Percentiles rank a stretch among this genome's conserved stretches.
These are phyloP conservation scores for Limonius californicus DNA, from an alignment of 1,140 invertebrate genomes.

Conservation along the genomic window DNA sequence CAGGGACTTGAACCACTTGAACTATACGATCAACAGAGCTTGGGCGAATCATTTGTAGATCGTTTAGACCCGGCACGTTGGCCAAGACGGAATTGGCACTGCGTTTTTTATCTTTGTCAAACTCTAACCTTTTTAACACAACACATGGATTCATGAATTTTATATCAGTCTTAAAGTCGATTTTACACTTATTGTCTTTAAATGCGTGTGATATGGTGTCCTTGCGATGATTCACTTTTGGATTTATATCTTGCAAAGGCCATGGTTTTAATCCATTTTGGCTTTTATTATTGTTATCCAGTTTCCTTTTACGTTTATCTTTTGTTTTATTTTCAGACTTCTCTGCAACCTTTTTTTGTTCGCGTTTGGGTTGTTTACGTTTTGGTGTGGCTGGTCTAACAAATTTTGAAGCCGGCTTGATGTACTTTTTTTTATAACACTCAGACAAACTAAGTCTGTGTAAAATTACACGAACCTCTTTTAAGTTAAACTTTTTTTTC, in stretches of 20 bases:
- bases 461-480: background rate
- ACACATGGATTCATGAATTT: slow-evolving; percentile 27
- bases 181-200: background rate
- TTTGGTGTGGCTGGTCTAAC: background rate
- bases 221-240: background rate
- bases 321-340: background rate
- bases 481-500: background rate
- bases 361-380: background rate
- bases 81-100: slow-evolving; percentile 42
- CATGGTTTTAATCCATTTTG: background rate
- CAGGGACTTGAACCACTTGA: slow-evolving; percentile 57
- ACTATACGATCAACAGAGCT: slow-evolving; percentile 52
- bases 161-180: background rate
- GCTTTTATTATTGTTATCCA: background rate
- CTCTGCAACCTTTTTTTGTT: background rate
- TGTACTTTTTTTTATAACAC: background rate
- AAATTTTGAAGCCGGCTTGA: background rate
- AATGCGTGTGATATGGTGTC: background rate
- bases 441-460: background rate
- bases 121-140: slow-evolving; percentile 30
- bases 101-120: slow-evolving; percentile 7
- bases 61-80: slow-evolving; percentile 53
- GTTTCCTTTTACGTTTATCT: background rate
- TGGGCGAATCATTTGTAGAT: slow-evolving; percentile 55
- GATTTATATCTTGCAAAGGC: background rate